phyloP scores from a whole-genome alignment of 2,113 vertebrate genomes.

The Chinchilla lanigera region DNA sequence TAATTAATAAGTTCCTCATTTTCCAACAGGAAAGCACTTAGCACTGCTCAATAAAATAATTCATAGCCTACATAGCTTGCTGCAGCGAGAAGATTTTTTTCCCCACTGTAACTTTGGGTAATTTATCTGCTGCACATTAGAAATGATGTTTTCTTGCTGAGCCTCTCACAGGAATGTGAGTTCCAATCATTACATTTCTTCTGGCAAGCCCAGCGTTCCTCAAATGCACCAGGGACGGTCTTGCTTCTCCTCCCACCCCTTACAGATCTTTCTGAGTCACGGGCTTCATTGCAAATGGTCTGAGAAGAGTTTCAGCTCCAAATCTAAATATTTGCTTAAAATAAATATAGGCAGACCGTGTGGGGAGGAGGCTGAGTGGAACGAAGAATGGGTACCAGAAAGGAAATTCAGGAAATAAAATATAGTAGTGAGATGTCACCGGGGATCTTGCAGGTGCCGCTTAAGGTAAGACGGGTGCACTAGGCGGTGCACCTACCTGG shows the following conservation, averaged over 20 bases:
- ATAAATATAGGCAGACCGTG: neutral
- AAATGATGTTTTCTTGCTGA: conserved; percentile 33
- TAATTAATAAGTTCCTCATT: conserved; percentile 82
- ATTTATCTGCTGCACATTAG: neutral
- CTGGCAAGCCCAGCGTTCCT: neutral
- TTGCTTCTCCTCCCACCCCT: neutral
- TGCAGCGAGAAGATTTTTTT: neutral
- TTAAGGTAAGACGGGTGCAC: neutral
- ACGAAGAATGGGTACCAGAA: neutral
- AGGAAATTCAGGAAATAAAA: neutral
- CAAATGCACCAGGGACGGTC: neutral
- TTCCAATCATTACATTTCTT: neutral
- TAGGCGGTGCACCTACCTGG: neutral
- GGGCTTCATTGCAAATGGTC: conserved; percentile 10
- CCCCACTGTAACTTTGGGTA: neutral
- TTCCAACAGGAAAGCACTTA: conserved; percentile 81
- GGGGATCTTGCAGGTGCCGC: too few species aligned
- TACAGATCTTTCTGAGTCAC: conserved; percentile 20
- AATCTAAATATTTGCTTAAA: conserved; percentile 57
- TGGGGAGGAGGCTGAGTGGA: neutral
- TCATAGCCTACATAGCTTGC: conserved; percentile 59
- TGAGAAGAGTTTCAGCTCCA: conserved; percentile 1
- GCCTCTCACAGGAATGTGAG: conserved; percentile 23
- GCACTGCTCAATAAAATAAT: conserved; percentile 79
- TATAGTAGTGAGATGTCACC: neutral